Evolutionary conservation across 2,888 invertebrate species (phyloP).

Genomic region (Sphaerophoria taeniata): DNA sequence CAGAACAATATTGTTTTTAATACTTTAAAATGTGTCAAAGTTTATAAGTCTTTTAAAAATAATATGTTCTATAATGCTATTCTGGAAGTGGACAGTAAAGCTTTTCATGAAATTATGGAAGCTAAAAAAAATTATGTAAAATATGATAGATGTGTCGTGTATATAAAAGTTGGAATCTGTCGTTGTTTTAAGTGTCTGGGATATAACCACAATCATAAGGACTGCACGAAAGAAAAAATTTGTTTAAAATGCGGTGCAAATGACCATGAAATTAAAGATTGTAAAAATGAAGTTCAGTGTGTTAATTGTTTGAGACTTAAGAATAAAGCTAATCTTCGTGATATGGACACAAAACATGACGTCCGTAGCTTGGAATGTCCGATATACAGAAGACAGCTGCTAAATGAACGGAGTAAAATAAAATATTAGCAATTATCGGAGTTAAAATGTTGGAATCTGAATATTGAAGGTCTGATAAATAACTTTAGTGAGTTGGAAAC

Average conservation of each 20-base stretch:
- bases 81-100: background rate
- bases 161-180: background rate
- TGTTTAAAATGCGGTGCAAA: conserved; percentile 7
- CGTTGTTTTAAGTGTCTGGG: conserved; percentile 20
- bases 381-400: conserved; percentile 11
- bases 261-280: background rate
- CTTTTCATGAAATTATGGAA: conserved; percentile 3
- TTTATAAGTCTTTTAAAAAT: conserved; percentile 6
- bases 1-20: background rate
- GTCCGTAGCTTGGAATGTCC: conserved; percentile 26
- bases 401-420: conserved; percentile 18
- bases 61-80: background rate
- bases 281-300: background rate
- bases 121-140: conserved; percentile 4
- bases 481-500: conserved; percentile 10
- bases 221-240: conserved; percentile 9
- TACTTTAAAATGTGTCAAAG: background rate
- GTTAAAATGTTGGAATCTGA: background rate
- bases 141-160: background rate
- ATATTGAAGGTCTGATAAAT: conserved; percentile 11
- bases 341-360: conserved; percentile 14
- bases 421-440: conserved; percentile 18
- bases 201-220: background rate
- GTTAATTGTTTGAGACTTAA: conserved; percentile 13
- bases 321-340: conserved; percentile 19